Evolutionary conservation across 2,797 vertebrate genomes (phyloP), one percentile per base, ranked within the genome.

Genomic region (Myripristis jacobus): DNA sequence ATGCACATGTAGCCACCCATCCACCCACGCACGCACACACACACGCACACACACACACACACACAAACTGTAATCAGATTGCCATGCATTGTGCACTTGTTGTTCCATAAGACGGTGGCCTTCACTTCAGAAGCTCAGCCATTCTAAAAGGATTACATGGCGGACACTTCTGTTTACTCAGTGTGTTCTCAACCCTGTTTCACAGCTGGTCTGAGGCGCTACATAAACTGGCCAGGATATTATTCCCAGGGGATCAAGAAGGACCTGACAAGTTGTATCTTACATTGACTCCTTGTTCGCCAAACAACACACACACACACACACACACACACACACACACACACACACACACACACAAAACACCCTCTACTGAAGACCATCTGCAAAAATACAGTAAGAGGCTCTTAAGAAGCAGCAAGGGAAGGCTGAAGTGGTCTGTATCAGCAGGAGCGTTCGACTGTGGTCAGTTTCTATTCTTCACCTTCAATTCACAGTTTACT

Each of bases 61-160:
- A 68, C 46, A 38, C n/a, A n/a, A n/a, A n/a, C n/a, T n/a, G n/a
- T 86, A 86, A 87, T 70, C 61, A 87, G 87, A 89, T 91, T 87
- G 87, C 50, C 50, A 75, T 75, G 81, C 59, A 85, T 78, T 71
- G 83, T 66, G 72, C 64, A 75, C 76, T 74, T 90, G 66, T 5
- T 76, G 75, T 79, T 84, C 61, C 53, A 43, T 63, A 60, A 82
- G 76, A 77, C 27, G 31, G 54, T 76, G 80, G 72, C 70, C 85
- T 87, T 90, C 85, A 60, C 82, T 88, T 92, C 73, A 82, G 80
- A 87, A 85, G 82, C 82, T 15, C 50, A 64, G 63, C 75, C 77
- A 36, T 69, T 85, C 73, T 87, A 80, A 92, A 82, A 77, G 79
- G 90, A 91, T 92, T 89, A 89, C 81, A 81, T 66, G 18, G 22